Conservation (phyloP, 2,888 invertebrate species). For the Zeuzera pyrina region DNA sequence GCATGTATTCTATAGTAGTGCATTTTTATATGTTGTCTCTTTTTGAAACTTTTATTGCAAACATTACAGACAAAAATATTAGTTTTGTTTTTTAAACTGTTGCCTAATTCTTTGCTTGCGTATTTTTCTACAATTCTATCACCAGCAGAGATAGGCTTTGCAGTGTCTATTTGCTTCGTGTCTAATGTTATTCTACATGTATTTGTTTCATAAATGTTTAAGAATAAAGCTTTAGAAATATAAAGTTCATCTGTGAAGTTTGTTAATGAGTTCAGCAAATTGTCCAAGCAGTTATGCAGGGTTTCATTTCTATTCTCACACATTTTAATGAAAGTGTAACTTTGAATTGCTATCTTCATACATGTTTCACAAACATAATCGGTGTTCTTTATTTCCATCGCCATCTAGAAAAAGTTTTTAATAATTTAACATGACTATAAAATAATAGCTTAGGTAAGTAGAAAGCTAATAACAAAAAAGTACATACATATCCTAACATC, state of each 20-base stretch:
- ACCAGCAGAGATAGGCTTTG: not conserved
- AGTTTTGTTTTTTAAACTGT: too few species aligned
- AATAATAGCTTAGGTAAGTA: too few species aligned
- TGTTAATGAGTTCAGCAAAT: not conserved
- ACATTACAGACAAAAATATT: slow-evolving; percentile 15
- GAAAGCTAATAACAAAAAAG: too few species aligned
- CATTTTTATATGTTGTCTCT: slow-evolving; percentile 17
- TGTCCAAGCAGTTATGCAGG: slow-evolving; percentile 16
- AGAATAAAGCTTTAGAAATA: not conserved
- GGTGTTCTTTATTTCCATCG: not conserved
- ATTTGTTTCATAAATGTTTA: not conserved
- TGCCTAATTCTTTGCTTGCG: too few species aligned
- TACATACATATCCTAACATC: too few species aligned
- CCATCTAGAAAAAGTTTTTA: not conserved
- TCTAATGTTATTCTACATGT: not conserved
- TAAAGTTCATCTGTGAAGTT: not conserved
- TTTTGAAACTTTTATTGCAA: slow-evolving; percentile 20
- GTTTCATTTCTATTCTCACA: slow-evolving; percentile 14
- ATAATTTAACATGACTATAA: too few species aligned
- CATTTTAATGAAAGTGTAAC: slow-evolving; percentile 23
- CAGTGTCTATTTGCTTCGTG: not conserved
- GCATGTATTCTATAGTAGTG: slow-evolving; percentile 27
- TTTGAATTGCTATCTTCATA: slow-evolving; percentile 13
- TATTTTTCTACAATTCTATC: too few species aligned
- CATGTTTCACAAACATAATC: slow-evolving; percentile 21